Percentiles rank a stretch among this genome's conserved stretches.
Conservation (phyloP, 2,113 vertebrate species). For the Eptesicus fuscus region DNA sequence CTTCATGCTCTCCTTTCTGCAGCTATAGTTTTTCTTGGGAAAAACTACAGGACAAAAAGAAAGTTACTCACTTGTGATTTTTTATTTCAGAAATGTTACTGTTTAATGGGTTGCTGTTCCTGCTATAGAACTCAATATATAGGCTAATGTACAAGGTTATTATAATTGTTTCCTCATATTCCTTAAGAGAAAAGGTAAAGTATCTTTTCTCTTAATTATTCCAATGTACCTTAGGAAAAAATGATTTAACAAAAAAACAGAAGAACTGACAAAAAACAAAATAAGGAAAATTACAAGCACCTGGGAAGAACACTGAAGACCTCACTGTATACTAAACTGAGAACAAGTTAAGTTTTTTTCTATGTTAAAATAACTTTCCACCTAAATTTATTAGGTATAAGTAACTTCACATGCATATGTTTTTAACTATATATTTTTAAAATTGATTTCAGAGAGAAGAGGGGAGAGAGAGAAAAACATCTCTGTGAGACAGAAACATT, state of each 20-base stretch:
- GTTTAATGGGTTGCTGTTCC: background rate
- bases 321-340: background rate
- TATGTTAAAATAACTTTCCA: constrained; percentile 24
- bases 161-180: background rate
- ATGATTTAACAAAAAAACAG: background rate
- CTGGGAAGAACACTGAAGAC: background rate
- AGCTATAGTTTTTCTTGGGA: background rate
- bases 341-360: background rate
- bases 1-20: background rate
- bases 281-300: background rate
- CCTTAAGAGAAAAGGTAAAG: background rate
- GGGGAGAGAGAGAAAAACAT: background rate
- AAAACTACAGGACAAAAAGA: constrained; percentile 19
- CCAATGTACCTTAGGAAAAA: background rate
- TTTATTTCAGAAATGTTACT: background rate
- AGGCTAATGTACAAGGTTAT: background rate
- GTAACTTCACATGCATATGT: background rate
- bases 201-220: background rate
- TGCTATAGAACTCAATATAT: background rate
- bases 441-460: background rate
- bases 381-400: background rate
- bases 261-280: background rate
- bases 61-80: background rate
- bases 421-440: background rate
- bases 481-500: no score